Conservation (phyloP, 2,888 invertebrate genomes). For the Fabriciana adippe region DNA sequence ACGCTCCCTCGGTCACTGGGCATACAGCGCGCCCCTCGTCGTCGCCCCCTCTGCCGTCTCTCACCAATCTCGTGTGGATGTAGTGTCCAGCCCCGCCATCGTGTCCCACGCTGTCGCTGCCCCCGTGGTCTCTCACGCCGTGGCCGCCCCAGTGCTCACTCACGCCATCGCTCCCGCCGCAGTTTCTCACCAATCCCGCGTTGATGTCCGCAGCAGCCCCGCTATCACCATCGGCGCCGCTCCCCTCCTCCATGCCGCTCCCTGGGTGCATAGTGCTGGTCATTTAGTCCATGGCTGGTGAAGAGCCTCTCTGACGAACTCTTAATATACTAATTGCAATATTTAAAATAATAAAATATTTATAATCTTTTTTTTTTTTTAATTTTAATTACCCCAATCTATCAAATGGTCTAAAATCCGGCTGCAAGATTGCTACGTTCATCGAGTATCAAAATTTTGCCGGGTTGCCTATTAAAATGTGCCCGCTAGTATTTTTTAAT, state of each 20-base stretch:
- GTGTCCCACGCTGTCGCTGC: conserved; percentile 47
- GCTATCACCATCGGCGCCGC: conserved; percentile 48
- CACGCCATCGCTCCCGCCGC: conserved; percentile 45
- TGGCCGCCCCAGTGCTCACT: conserved; percentile 46
- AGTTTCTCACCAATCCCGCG: conserved; percentile 67
- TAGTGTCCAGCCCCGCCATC: conserved; percentile 47
- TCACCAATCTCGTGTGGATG: conserved; percentile 76
- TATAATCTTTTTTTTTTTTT: too few relatives aligned
- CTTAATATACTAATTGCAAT: conserved; percentile 44
- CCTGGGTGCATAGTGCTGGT: conserved; percentile 46
- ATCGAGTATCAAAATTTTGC: too few relatives aligned
- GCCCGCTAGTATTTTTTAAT: too few relatives aligned
- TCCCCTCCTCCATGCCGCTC: conserved; percentile 55
- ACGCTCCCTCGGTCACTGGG: conserved; percentile 47
- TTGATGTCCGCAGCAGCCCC: conserved; percentile 57
- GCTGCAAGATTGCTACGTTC: too few relatives aligned
- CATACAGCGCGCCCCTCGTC: conserved; percentile 52
- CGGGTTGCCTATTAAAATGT: too few relatives aligned
- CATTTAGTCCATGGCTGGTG: conserved; percentile 62
- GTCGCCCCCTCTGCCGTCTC: conserved; percentile 73
- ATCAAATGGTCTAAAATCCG: too few relatives aligned
- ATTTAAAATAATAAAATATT: conserved; percentile 33
- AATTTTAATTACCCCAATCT: too few relatives aligned
- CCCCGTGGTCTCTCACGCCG: conserved; percentile 47
- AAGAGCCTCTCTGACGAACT: conserved; percentile 66